Evolutionary conservation across 2,888 invertebrate species (phyloP).

Genomic region (Ormyrus nitidulus): DNA sequence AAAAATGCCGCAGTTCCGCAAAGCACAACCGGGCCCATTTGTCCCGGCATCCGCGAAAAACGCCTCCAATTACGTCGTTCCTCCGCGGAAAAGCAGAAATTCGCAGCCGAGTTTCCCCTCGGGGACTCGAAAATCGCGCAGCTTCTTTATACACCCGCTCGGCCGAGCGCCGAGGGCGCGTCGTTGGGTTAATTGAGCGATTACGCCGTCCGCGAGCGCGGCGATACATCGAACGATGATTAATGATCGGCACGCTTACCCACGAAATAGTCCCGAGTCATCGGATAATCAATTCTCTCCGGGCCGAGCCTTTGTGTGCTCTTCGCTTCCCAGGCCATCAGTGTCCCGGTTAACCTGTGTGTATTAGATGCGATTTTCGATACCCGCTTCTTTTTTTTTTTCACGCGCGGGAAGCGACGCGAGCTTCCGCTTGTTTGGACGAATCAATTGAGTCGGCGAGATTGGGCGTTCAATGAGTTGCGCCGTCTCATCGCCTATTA

Average conservation of each 20-base stretch:
- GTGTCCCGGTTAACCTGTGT: background rate
- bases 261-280: slow-evolving; percentile 32
- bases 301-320: slow-evolving; percentile 33
- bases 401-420: no score
- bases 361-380: background rate
- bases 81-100: no score
- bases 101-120: no score
- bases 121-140: background rate
- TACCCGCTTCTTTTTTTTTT: background rate
- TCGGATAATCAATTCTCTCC: slow-evolving; percentile 42
- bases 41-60: no score
- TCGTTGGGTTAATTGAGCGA: slow-evolving; percentile 67
- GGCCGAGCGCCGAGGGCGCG: background rate
- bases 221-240: slow-evolving; percentile 40
- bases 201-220: slow-evolving; percentile 62
- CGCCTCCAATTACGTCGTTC: no score
- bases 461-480: background rate
- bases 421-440: background rate
- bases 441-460: background rate
- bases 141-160: background rate
- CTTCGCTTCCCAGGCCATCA: background rate
- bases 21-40: no score
- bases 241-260: slow-evolving; percentile 52
- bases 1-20: no score
- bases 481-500: background rate